These are phyloP conservation scores for Aurelia aurita complex sp. Pacific DNA, from an alignment of 30 jellyfish, hydroid and myxozoan genomes.

Conservation along the genomic window DNA sequence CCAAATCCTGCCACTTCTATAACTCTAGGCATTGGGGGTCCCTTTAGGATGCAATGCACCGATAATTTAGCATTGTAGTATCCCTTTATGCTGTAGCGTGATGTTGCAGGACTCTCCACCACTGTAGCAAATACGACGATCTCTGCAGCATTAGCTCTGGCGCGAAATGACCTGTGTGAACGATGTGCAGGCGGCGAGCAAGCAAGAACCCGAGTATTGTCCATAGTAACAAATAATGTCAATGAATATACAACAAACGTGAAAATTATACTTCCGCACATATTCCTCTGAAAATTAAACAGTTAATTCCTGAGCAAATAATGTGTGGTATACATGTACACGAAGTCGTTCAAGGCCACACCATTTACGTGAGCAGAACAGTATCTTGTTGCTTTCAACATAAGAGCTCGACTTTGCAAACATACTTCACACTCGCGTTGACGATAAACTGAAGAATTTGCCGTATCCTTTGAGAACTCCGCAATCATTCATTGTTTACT, in stretches of 20 bases:
- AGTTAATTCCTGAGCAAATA: neutral
- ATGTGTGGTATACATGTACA: constrained; percentile 1
- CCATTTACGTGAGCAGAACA: neutral
- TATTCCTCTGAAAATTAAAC: constrained; percentile 12
- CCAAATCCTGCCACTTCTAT: constrained; percentile 68
- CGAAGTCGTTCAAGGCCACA: neutral
- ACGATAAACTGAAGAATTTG: constrained; percentile 69
- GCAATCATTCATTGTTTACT: constrained; percentile 65
- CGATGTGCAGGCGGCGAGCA: constrained; percentile 68
- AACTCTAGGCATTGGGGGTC: constrained; percentile 54
- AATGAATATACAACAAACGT: constrained; percentile 16
- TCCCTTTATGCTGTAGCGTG: neutral
- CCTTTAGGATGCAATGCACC: constrained; percentile 73
- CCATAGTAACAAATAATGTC: constrained; percentile 43
- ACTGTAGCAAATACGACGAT: constrained; percentile 82
- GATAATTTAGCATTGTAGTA: constrained; percentile 59
- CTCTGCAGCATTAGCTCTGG: constrained; percentile 75
- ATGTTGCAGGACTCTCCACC: constrained; percentile 47
- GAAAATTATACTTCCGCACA: constrained; percentile 62
- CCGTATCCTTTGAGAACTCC: constrained; percentile 75
- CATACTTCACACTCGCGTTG: constrained; percentile 38
- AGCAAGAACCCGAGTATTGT: constrained; percentile 27
- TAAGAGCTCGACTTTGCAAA: constrained; percentile 28
- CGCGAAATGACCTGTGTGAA: constrained; percentile 51
- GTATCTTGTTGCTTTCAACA: neutral